Base-by-base conservation (phyloP, 2,113 vertebrate species). In the Megatriorchis doriae region DNA sequence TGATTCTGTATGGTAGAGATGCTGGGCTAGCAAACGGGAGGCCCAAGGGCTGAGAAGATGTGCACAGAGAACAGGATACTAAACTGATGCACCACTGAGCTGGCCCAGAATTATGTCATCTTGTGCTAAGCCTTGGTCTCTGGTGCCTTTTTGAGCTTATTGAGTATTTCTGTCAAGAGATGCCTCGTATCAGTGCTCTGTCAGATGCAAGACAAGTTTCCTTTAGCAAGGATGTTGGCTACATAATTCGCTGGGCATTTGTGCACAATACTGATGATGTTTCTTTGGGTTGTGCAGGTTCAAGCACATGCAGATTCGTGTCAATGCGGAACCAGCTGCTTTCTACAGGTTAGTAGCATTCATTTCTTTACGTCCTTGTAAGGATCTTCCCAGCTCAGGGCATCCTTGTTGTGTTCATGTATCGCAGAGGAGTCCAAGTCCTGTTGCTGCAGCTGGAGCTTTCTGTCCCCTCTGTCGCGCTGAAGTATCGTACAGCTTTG, bases 241-340 rank as follows among this genome's bases (percentile, higher is more conserved):
- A 6, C 19, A 1, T 82, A 63, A 26, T 78, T 84, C 21, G 50
- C 45, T 59, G 45, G 72, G 34, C 9, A 38, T 82, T 93, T 91
- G 13, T 63, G 16, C n/a, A 52, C 40, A 50, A 27, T 87, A 38
- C 53, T 42, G 17, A 55, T 73, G 22, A 34, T 67, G 7, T 36
- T 58, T 65, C 73, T 94, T 86, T 93, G 81, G 2, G 42, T 72
- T 93, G 16, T 89, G 23, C 97, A 99, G 99, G 96, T 99, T 99
- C 98, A 99, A 99, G 89, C 99, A 99, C 93, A 99, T 99, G 99
- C 99, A 99, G 97, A 98, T 99, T 90, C 98, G 99, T 53, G 98
- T 99, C 93, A 99, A 99, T 47, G 99, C 99, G 0, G 99, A 99
- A 90, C 98, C 99, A 65, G 99, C 98, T 45, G 99, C 99, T 81